Base-by-base conservation (phyloP, 2,113 vertebrate species). In the Lagopus muta region DNA sequence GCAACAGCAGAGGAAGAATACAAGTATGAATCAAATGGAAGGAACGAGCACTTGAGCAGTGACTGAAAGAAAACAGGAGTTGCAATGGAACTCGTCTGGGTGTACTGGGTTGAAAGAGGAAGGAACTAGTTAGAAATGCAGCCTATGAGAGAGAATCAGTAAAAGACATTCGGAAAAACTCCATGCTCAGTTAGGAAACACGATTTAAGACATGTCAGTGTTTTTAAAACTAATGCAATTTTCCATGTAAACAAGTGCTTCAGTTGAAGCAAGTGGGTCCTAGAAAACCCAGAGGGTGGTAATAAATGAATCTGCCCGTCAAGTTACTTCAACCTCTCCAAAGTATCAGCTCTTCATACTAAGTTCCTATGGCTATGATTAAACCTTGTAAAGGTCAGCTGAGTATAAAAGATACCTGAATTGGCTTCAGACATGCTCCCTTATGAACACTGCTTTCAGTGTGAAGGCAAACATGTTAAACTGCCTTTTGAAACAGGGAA, bases 381-480 rank as follows among this genome's bases (percentile, higher is more conserved):
- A 79, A 13, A 73, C 34, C 36, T 93, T 85, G n/a, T 19, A 70
- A 73, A n/a, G 24, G 32, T 70, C 62, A 94, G 38, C 8, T 67
- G 65, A 0, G 0, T 20, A 27, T 76, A 74, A 66, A 40, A 88
- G 57, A 93, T 42, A 81, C 32, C 22, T 72, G 76, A 87, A 52
- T 22, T 27, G 38, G 30, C 36, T 32, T 52, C 45, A 34, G 11
- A 52, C 38, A 54, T 12, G 36, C 30, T 32, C 38, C 62, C 15
- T 40, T 54, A 74, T 8, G 36, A 74, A 2, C 2, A 19, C 20
- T 62, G 55, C n/a, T 50, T 50, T 52, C 20, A 40, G 11, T 11
- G 27, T 22, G 34, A 58, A 91, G 72, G 28, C 14, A 80, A 65
- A 45, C 1, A 0, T 3, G 21, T 50, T 84, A 79, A 70, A 93